phyloP scores from a whole-genome alignment of 2,113 vertebrate species.

The Solea senegalensis region DNA sequence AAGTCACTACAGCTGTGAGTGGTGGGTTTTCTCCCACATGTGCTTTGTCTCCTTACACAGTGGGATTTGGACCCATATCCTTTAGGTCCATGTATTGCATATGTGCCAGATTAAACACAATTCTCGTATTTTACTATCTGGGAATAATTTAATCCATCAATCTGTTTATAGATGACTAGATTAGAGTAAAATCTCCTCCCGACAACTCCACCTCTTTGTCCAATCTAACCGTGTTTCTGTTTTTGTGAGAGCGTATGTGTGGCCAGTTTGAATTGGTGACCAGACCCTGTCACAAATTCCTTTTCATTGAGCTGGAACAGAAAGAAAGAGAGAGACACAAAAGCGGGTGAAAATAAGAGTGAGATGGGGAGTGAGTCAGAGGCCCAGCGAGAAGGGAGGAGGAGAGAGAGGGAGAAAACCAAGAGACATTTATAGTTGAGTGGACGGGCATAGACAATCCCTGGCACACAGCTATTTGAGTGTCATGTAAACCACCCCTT shows the following conservation, averaged over 20 bases:
- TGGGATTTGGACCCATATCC: background rate
- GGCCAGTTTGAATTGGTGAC: conserved; percentile 60
- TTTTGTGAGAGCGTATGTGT: conserved; percentile 50
- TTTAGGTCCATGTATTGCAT: too few species aligned
- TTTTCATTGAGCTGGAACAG: conserved; percentile 62
- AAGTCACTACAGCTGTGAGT: background rate
- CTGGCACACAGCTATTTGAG: conserved; percentile 68
- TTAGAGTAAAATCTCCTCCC: conserved; percentile 12
- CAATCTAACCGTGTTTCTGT: conserved; percentile 33
- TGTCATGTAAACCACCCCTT: conserved; percentile 64
- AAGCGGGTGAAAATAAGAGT: conserved; percentile 51
- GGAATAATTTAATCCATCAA: background rate
- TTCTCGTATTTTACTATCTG: too few species aligned
- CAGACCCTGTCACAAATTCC: conserved; percentile 64
- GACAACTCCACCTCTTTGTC: conserved; percentile 20
- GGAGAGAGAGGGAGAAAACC: conserved; percentile 36
- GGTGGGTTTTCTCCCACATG: background rate
- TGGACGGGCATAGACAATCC: conserved; percentile 80
- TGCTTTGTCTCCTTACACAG: conserved; percentile 8
- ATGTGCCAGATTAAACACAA: too few species aligned
- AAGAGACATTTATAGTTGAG: conserved; percentile 74
- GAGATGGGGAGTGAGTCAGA: conserved; percentile 56
- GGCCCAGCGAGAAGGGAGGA: conserved; percentile 16
- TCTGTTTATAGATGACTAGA: background rate
- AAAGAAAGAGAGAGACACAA: conserved; percentile 57